Evolutionary conservation across 2,888 invertebrate genomes (phyloP).

Genomic region (Salpingus planirostris): DNA sequence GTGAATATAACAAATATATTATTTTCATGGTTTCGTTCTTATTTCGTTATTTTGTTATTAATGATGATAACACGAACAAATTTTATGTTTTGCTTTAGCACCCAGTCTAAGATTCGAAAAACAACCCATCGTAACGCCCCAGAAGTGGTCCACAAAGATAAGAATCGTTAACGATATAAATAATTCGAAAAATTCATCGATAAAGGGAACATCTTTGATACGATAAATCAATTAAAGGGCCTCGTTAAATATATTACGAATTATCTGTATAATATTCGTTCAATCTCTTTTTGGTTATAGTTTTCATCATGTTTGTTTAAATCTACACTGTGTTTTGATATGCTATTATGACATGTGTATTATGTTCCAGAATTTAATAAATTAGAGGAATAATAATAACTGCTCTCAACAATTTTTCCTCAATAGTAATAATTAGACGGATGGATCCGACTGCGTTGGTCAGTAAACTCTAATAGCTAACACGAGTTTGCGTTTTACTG

Average conservation of each 20-base stretch:
- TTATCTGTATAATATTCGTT: too few relatives aligned
- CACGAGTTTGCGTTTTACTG: too few relatives aligned
- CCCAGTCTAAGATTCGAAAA: conserved; percentile 34
- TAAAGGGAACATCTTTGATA: too few relatives aligned
- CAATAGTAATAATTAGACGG: conserved; percentile 11
- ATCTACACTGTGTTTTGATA: conserved; percentile 25
- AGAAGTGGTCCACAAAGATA: too few relatives aligned
- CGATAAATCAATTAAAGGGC: too few relatives aligned
- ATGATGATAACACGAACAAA: conserved; percentile 35
- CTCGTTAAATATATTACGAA: too few relatives aligned
- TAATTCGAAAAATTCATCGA: too few relatives aligned
- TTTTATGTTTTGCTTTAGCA: conserved; percentile 33
- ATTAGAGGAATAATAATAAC: background rate
- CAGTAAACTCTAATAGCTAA: conserved; percentile 6
- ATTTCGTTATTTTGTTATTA: conserved; percentile 14
- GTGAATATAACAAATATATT: conserved; percentile 32
- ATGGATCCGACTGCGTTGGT: conserved; percentile 23
- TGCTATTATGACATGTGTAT: conserved; percentile 37
- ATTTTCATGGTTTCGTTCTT: too few relatives aligned
- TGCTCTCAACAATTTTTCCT: conserved; percentile 4
- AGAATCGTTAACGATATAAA: too few relatives aligned
- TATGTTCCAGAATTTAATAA: conserved; percentile 5
- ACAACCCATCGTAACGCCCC: conserved; percentile 12
- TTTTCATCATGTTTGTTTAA: too few relatives aligned
- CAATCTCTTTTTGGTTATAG: too few relatives aligned